A percentile compares a stretch with the other conserved stretches of the same genome.
Evolutionary conservation across 2,113 vertebrate genomes (phyloP).

Genomic region (Peucedramus taeniatus): DNA sequence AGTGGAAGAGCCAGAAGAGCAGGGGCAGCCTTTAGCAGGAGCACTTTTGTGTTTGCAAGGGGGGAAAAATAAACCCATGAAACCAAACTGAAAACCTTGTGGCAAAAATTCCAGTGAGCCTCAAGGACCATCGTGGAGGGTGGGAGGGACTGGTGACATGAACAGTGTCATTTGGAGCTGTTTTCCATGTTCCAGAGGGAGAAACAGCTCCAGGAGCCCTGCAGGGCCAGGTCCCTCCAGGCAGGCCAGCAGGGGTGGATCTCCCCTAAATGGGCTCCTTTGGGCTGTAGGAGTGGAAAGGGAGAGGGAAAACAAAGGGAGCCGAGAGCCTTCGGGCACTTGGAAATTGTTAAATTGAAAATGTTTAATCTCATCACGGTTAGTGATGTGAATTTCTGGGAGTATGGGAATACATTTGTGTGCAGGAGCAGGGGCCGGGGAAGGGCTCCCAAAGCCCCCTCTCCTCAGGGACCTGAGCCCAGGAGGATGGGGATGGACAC

Average conservation of each 20-base stretch:
- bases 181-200: neutral
- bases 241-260: neutral
- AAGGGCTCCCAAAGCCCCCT: neutral
- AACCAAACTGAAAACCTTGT: neutral
- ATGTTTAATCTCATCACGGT: neutral
- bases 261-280: neutral
- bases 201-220: neutral
- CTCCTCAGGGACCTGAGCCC: neutral
- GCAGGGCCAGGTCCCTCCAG: neutral
- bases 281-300: neutral
- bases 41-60: neutral
- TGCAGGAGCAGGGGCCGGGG: neutral
- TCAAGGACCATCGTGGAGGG: neutral
- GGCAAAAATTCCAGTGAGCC: neutral
- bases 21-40: neutral
- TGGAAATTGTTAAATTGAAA: neutral
- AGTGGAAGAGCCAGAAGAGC: neutral
- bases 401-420: accelerated
- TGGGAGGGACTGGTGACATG: neutral
- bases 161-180: neutral
- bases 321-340: neutral
- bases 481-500: neutral
- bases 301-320: neutral
- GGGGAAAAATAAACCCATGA: neutral
- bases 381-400: neutral